Evolutionary conservation across 2,113 vertebrate species (phyloP).

Genomic region (Paradoxurus hermaphroditus): DNA sequence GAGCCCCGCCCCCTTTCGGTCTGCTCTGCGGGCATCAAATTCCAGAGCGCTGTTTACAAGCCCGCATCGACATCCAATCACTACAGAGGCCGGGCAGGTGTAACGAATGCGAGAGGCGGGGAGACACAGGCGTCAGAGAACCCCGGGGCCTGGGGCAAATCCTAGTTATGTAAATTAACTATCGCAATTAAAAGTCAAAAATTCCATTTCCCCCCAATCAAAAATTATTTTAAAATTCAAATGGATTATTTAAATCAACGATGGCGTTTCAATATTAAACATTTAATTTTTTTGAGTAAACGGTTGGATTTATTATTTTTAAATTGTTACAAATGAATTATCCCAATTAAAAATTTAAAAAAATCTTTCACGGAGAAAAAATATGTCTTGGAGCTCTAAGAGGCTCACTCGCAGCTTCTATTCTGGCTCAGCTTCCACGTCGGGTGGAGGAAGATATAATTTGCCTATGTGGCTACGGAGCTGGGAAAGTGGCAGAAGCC

Average conservation of each 20-base stretch:
- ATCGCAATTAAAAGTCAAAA: neutral
- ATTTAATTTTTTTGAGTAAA: neutral
- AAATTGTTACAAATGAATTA: neutral
- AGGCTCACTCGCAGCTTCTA: neutral
- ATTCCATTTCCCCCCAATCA: neutral
- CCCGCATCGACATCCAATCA: neutral
- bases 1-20: neutral
- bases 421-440: neutral
- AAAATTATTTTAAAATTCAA: neutral
- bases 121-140: accelerated
- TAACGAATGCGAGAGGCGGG: neutral
- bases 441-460: neutral
- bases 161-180: neutral
- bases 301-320: neutral
- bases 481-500: neutral
- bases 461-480: neutral
- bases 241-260: neutral
- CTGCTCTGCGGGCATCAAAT: neutral
- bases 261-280: neutral
- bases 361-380: neutral
- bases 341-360: neutral
- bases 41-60: neutral
- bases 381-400: neutral
- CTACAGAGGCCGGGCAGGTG: too few species aligned
- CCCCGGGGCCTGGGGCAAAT: neutral